Percentiles rank a stretch among this genome's conserved stretches.
Conservation (phyloP, 1,140 invertebrate species). For the Asobara japonica region DNA sequence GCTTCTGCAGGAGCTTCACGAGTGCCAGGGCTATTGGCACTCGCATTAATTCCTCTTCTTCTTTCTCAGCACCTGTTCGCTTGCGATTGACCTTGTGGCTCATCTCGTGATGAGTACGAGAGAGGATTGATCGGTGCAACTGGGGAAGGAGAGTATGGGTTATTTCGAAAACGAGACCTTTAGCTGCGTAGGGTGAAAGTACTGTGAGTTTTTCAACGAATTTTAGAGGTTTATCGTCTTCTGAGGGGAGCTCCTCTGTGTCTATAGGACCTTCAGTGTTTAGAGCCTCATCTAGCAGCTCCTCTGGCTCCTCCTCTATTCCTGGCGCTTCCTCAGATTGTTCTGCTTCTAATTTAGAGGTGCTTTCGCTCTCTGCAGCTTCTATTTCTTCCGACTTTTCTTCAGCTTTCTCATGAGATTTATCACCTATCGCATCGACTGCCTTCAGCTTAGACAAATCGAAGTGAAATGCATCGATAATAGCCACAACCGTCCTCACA, state of each 20-base stretch:
- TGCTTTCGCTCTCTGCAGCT: constrained; percentile 44
- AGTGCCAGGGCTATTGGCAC: constrained; percentile 93
- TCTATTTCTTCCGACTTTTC: constrained; percentile 44
- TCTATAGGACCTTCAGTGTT: constrained; percentile 52
- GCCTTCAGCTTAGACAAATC: constrained; percentile 75
- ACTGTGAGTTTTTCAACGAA: constrained; percentile 69
- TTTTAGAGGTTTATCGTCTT: constrained; percentile 46
- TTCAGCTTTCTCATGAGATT: constrained; percentile 33
- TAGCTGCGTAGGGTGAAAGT: constrained; percentile 77
- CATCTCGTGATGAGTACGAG: constrained; percentile 77
- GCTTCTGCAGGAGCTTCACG: constrained; percentile 89
- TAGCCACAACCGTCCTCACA: constrained; percentile 81
- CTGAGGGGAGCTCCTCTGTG: constrained; percentile 45
- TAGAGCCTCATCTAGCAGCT: constrained; percentile 44
- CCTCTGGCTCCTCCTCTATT: constrained; percentile 40
- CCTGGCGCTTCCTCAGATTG: constrained; percentile 32
- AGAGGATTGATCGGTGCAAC: constrained; percentile 75
- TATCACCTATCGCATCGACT: neutral
- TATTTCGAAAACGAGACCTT: constrained; percentile 73
- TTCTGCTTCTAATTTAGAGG: constrained; percentile 47
- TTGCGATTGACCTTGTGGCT: constrained; percentile 86
- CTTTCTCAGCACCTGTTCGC: constrained; percentile 70
- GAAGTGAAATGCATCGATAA: constrained; percentile 94
- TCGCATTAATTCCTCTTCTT: constrained; percentile 89
- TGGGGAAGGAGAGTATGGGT: constrained; percentile 72